Conservation (phyloP, 2,113 vertebrate genomes). For the Theristicus caerulescens region DNA sequence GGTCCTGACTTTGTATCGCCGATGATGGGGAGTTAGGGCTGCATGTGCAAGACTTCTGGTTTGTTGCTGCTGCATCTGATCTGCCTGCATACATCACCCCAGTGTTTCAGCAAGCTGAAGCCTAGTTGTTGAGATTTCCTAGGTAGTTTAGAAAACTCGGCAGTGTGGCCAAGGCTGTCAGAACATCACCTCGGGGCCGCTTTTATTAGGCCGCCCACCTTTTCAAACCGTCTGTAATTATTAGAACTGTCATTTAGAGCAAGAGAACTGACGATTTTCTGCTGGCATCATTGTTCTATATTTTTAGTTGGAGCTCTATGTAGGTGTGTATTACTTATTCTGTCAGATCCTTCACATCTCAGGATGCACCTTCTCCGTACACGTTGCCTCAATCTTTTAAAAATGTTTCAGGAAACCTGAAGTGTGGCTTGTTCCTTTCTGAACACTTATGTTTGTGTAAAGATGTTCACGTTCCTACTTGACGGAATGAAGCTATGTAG, state of each 20-base stretch:
- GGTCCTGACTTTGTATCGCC: not conserved
- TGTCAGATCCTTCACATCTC: not conserved
- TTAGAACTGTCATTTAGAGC: slow-evolving; percentile 19
- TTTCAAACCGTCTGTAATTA: not conserved
- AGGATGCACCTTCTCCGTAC: not conserved
- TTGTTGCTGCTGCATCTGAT: not conserved
- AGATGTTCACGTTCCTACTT: not conserved
- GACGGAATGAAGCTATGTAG: not conserved
- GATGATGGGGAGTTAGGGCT: not conserved
- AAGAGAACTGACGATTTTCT: not conserved
- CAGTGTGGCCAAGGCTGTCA: slow-evolving; percentile 3
- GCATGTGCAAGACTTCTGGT: rapidly evolving
- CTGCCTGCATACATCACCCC: not conserved
- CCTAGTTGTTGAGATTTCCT: not conserved
- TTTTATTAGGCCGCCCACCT: slow-evolving; percentile 47
- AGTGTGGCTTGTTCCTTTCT: not conserved
- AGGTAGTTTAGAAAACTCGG: not conserved
- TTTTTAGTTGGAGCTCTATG: not conserved
- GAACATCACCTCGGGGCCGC: slow-evolving; percentile 23
- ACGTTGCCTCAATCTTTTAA: not conserved
- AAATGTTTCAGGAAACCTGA: not conserved
- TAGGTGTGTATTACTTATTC: not conserved
- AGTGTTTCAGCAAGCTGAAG: not conserved
- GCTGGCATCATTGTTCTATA: not conserved
- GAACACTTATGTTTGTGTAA: not conserved